Conservation (phyloP, 1,140 invertebrate genomes). For the Antheraea pernyi region DNA sequence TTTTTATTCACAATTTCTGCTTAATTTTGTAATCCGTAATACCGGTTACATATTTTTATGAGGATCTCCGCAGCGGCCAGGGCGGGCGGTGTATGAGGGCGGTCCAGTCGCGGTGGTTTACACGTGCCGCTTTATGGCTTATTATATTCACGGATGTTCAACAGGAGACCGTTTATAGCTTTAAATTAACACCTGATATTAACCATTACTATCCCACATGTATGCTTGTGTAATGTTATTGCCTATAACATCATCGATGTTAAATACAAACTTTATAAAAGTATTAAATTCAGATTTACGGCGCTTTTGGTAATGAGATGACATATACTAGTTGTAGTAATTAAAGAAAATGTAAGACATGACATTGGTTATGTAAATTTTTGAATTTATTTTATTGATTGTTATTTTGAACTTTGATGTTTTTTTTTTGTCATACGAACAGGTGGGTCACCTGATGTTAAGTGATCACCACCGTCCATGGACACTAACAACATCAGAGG, state of each 20-base stretch:
- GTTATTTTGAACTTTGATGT: slow-evolving; percentile 6
- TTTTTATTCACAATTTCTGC: background rate
- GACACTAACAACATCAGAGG: too few relatives aligned
- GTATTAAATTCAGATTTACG: background rate
- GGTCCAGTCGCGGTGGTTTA: slow-evolving; percentile 8
- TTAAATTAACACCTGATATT: slow-evolving; percentile 44
- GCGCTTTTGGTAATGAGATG: slow-evolving; percentile 2
- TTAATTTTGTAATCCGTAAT: background rate
- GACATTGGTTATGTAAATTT: slow-evolving; percentile 11
- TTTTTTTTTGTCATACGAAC: too few relatives aligned
- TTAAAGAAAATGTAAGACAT: slow-evolving; percentile 8
- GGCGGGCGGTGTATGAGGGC: slow-evolving; percentile 15
- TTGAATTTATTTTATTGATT: slow-evolving; percentile 12
- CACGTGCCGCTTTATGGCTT: slow-evolving; percentile 35
- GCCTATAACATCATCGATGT: slow-evolving; percentile 7
- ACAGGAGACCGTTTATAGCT: slow-evolving; percentile 31
- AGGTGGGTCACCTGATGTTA: too few relatives aligned
- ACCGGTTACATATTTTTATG: background rate
- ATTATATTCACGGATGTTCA: slow-evolving; percentile 35
- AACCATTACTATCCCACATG: slow-evolving; percentile 12
- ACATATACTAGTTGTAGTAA: slow-evolving; percentile 1
- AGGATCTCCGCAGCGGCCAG: background rate
- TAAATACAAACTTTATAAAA: slow-evolving; percentile 8
- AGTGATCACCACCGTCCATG: too few relatives aligned
- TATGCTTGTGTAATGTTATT: slow-evolving; percentile 2